A percentile compares a stretch with the other conserved stretches of the same genome.
These are phyloP conservation scores for Acanthopagrus latus DNA, from an alignment of 2,797 vertebrate genomes.

Conservation along the genomic window DNA sequence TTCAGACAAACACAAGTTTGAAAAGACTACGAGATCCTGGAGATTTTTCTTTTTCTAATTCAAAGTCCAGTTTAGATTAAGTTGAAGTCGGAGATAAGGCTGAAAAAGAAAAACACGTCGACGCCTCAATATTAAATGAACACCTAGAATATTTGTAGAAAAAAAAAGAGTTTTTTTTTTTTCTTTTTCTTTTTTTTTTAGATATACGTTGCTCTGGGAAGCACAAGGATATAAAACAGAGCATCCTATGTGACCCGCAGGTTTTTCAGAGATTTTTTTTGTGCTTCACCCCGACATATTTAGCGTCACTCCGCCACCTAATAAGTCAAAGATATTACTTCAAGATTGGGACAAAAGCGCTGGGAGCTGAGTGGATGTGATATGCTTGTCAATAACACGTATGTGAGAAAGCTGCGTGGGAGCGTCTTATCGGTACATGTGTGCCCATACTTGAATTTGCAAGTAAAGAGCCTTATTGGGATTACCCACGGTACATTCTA, in stretches of 20 bases:
- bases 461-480: slow-evolving; percentile 85
- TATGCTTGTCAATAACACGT: slow-evolving; percentile 72
- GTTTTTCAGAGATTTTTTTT: slow-evolving; percentile 36
- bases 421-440: slow-evolving; percentile 85
- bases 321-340: slow-evolving; percentile 62
- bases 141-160: slow-evolving; percentile 15
- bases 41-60: slow-evolving; percentile 38
- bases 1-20: slow-evolving; percentile 62
- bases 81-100: slow-evolving; percentile 41
- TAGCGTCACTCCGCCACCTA: background rate
- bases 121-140: slow-evolving; percentile 25
- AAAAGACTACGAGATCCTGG: slow-evolving; percentile 51
- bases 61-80: slow-evolving; percentile 52
- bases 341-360: slow-evolving; percentile 52
- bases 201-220: background rate
- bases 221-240: background rate
- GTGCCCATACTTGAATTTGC: slow-evolving; percentile 83
- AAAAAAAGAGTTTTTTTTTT: slow-evolving; percentile 7
- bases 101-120: slow-evolving; percentile 22
- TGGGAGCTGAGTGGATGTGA: slow-evolving; percentile 62
- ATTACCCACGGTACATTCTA: slow-evolving; percentile 87
- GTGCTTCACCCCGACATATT: slow-evolving; percentile 37
- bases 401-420: slow-evolving; percentile 85
- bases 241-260: background rate
- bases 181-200: background rate